Base-by-base conservation (phyloP, 2,888 invertebrate genomes). In the Antheraea assamensis region DNA sequence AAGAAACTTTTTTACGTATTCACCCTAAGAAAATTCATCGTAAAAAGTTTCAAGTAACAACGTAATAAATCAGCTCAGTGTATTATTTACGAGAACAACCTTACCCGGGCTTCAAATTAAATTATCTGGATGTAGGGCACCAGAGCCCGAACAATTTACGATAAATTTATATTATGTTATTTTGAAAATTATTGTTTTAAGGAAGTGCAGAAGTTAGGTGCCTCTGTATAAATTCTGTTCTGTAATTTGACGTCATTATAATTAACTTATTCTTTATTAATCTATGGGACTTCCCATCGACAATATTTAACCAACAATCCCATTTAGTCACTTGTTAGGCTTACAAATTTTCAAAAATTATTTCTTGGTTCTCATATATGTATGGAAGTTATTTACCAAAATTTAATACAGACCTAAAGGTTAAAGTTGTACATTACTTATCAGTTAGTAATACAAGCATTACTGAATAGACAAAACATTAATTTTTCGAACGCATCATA, bases 31-130 rank as follows among this genome's bases (percentile, higher is more conserved):
- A 42, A 68, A 68, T 24, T 35, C 1, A 31, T 31, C 66, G 68
- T 73, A 70, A 73, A 73, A 58, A 47, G 49, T 66, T 70, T 35
- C 27, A 55, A 58, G 58, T 68, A 55, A 71, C 71, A 66, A 31
- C 49, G 31, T 64, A 64, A 74, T 74, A 74, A 74, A 74, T 74
- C 74, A 71, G 52, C 58, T 49, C 71, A 71, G 68, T 31, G 66
- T 31, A 71, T 71, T 71, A 74, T 74, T 74, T 74, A 74, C 66
- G 71, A 71, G 71, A 61, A 71, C 35, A 74, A 74, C 74, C 74
- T 74, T 71, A 58, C 66, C 71, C 61, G 55, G 66, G 52, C 71
- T 42, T 27, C 66, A 74, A 74, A 74, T 74, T 74, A 71, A 74
- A 74, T 74, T 66, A 74, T 74, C 73, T 58, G 68, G 35, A 68